Evolutionary conservation across 1,140 invertebrate species (phyloP).

Genomic region (Himalopsyche phryganea): DNA sequence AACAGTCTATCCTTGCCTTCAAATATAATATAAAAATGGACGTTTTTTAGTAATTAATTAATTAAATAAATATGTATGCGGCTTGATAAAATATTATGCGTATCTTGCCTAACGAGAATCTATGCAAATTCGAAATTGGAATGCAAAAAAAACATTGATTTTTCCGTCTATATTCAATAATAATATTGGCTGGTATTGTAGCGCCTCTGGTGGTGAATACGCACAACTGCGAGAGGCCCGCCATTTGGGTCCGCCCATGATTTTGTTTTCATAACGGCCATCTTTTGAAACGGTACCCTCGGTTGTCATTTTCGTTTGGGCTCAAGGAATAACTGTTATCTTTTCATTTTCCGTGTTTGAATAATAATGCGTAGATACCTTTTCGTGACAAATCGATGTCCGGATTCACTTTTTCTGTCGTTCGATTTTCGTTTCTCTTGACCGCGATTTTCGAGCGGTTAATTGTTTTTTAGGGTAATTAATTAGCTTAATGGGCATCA

Average conservation of each 20-base stretch:
- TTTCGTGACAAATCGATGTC: slow-evolving; percentile 25
- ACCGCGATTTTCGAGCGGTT: slow-evolving; percentile 7
- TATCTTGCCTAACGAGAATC: too few species aligned
- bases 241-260: background rate
- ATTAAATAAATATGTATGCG: too few species aligned
- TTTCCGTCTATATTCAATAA: too few species aligned
- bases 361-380: slow-evolving; percentile 28
- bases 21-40: too few species aligned
- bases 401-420: slow-evolving; percentile 29
- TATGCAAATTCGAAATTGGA: too few species aligned
- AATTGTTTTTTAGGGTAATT: too few species aligned
- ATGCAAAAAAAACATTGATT: too few species aligned
- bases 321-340: slow-evolving; percentile 28
- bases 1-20: too few species aligned
- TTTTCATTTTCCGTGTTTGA: slow-evolving; percentile 35
- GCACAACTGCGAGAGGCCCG: background rate
- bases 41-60: too few species aligned
- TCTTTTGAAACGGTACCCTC: slow-evolving; percentile 20
- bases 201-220: background rate
- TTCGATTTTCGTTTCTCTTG: slow-evolving; percentile 20
- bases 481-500: too few species aligned
- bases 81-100: too few species aligned
- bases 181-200: too few species aligned
- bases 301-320: slow-evolving; percentile 35
- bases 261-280: slow-evolving; percentile 15